Evolutionary conservation across 2,888 invertebrate species (phyloP).

Genomic region (Aporophyla lueneburgensis): DNA sequence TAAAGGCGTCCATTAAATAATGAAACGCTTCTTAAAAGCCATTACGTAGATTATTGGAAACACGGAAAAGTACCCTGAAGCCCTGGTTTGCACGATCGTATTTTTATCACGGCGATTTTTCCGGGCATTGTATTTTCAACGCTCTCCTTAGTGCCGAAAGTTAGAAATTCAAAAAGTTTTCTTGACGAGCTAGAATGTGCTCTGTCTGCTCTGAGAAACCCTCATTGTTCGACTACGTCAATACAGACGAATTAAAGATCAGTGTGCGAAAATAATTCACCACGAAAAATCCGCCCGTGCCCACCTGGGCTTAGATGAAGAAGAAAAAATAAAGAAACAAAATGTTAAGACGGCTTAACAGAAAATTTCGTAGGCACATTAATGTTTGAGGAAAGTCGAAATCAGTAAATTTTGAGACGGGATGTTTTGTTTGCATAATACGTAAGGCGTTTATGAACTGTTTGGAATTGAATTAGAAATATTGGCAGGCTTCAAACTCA

Average conservation of each 20-base stretch:
- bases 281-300: not conserved
- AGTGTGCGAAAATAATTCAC: not conserved
- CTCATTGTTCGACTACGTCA: not conserved
- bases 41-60: conserved; percentile 71
- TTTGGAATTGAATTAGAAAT: conserved; percentile 1
- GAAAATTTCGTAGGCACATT: conserved; percentile 29
- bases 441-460: conserved; percentile 9
- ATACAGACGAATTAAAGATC: too few relatives aligned
- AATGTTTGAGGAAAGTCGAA: conserved; percentile 21
- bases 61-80: conserved; percentile 45
- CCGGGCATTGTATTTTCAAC: too few relatives aligned
- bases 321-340: conserved; percentile 50
- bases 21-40: conserved; percentile 68
- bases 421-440: conserved; percentile 12
- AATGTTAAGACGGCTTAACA: conserved; percentile 49
- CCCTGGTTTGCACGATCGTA: not conserved
- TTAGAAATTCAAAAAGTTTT: too few relatives aligned
- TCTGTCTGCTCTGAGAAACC: too few relatives aligned
- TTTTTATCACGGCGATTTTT: too few relatives aligned
- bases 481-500: conserved; percentile 1
- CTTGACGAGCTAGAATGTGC: too few relatives aligned
- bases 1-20: conserved; percentile 70
- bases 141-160: not conserved
- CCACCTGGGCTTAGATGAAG: conserved; percentile 1
- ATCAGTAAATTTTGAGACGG: conserved; percentile 1